Conservation (phyloP, 2,888 invertebrate genomes). For the Endotricha flammealis region DNA sequence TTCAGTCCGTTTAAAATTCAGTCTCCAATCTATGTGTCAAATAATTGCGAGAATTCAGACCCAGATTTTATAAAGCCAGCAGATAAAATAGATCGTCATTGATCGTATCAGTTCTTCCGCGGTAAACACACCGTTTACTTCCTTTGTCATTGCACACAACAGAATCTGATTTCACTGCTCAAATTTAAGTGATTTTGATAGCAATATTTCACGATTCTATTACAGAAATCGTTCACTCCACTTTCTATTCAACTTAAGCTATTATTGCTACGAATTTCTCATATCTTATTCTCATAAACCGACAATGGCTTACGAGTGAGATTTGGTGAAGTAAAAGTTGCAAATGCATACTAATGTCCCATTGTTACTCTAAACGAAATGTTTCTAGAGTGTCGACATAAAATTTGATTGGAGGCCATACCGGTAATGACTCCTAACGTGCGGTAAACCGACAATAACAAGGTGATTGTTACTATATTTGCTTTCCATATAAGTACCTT, state of each 20-base stretch:
- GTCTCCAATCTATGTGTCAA: no score
- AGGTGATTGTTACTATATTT: constrained; percentile 28
- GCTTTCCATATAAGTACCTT: constrained; percentile 19
- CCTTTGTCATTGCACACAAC: constrained; percentile 14
- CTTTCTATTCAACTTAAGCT: constrained; percentile 52
- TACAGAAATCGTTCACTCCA: constrained; percentile 27
- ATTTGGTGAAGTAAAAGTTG: constrained; percentile 54
- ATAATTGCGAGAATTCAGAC: no score
- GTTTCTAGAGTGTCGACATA: constrained; percentile 38
- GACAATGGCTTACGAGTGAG: constrained; percentile 44
- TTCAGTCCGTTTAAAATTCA: no score
- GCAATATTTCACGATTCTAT: constrained; percentile 27
- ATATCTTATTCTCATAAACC: constrained; percentile 27
- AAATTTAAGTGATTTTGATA: constrained; percentile 29
- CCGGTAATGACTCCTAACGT: constrained; percentile 24
- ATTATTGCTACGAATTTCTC: constrained; percentile 38
- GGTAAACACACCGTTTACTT: constrained; percentile 4
- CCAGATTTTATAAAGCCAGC: no score
- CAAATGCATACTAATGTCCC: constrained; percentile 53
- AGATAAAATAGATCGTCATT: no score
- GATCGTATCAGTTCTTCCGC: not conserved
- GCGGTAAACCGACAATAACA: constrained; percentile 26
- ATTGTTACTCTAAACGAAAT: constrained; percentile 52
- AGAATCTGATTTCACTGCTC: constrained; percentile 29
- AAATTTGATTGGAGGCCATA: constrained; percentile 38